Evolutionary conservation across 2,113 vertebrate species (phyloP).

Genomic region (Poeciliopsis occidentalis): DNA sequence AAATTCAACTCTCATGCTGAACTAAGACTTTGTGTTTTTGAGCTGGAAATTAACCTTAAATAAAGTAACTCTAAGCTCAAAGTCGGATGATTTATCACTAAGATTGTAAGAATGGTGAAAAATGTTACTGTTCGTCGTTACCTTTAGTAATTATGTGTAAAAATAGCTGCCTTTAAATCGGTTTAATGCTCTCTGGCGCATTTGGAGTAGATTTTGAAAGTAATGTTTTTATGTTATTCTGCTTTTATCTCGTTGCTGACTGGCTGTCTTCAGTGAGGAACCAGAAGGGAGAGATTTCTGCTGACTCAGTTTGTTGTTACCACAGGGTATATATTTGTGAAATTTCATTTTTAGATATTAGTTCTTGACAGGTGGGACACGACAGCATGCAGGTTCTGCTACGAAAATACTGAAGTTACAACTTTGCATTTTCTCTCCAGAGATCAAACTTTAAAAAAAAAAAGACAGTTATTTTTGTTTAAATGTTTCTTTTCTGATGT

Average conservation of each 20-base stretch:
- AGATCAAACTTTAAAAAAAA: background rate
- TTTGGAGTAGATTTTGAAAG: constrained; percentile 11
- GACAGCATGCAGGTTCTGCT: background rate
- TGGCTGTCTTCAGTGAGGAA: background rate
- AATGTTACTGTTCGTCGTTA: background rate
- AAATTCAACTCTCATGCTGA: background rate
- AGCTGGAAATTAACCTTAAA: background rate
- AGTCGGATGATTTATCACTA: background rate
- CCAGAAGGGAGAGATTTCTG: constrained; percentile 1
- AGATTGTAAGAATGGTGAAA: background rate
- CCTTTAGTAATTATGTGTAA: too few relatives aligned
- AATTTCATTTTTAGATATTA: background rate
- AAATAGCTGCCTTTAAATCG: too few relatives aligned
- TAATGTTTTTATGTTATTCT: constrained; percentile 10
- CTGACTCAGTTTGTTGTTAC: background rate
- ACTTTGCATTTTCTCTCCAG: background rate
- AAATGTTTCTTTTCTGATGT: too few relatives aligned
- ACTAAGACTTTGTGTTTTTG: background rate
- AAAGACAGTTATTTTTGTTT: background rate
- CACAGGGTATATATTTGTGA: background rate
- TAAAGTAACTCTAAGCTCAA: background rate
- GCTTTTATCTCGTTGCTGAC: constrained; percentile 4
- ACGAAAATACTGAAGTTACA: background rate
- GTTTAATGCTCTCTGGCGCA: background rate
- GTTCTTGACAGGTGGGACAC: background rate